phyloP scores from a whole-genome alignment of 2,113 vertebrate genomes.

The Protobothrops flavoviridis region DNA sequence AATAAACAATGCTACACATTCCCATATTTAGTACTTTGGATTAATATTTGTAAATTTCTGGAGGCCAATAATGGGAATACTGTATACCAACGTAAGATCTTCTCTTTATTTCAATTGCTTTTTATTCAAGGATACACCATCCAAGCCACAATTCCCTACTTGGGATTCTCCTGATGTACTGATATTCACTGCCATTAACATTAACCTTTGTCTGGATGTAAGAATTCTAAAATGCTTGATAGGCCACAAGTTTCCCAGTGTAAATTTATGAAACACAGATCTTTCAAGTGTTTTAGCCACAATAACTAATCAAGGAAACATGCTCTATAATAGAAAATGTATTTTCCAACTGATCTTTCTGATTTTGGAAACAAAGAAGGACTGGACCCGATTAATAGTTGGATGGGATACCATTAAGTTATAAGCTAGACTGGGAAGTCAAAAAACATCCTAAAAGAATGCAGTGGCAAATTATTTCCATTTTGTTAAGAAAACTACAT shows the following conservation, averaged over 20 bases:
- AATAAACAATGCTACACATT: not conserved
- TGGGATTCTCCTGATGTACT: not conserved
- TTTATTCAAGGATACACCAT: not conserved
- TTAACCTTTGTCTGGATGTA: not conserved
- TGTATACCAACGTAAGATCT: not conserved
- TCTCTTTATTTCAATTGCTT: not conserved
- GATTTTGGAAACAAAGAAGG: not conserved
- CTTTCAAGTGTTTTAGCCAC: not conserved
- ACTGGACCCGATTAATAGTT: not conserved
- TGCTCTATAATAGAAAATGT: not conserved
- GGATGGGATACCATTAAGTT: not conserved
- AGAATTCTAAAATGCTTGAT: not conserved
- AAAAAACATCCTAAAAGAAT: not conserved
- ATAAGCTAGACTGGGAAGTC: not conserved
- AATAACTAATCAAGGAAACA: not conserved
- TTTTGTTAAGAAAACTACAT: not conserved
- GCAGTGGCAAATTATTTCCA: not conserved
- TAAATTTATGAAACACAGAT: not conserved
- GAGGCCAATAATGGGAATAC: not conserved
- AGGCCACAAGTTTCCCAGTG: not conserved
- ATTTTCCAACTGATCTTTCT: not conserved
- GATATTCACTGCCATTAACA: not conserved
- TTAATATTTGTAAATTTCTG: not conserved
- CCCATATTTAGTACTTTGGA: not conserved
- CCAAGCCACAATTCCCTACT: not conserved